Conservation (phyloP, 2,113 vertebrate genomes). For the Pteropus alecto region DNA sequence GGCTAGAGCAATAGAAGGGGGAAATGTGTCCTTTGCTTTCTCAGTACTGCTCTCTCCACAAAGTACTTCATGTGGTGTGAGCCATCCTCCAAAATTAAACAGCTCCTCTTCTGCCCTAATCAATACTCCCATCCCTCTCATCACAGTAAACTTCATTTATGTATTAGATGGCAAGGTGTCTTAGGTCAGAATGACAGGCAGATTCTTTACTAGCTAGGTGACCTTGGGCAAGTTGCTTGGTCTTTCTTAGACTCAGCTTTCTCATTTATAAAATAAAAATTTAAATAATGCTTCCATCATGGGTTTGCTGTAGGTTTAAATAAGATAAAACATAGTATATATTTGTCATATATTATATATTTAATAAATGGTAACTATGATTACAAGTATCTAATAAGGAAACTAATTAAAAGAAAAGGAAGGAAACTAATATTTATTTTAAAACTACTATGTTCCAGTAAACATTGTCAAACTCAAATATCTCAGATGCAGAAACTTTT, state of each 20-base stretch:
- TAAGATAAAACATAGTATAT: neutral
- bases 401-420: neutral
- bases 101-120: neutral
- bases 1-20: neutral
- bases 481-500: neutral
- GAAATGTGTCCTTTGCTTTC: neutral
- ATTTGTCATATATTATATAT: neutral
- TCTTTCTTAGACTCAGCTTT: neutral
- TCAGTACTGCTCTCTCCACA: neutral
- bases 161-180: neutral
- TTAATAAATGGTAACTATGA: neutral
- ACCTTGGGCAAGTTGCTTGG: neutral
- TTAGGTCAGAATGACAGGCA: neutral
- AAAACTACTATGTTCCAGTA: neutral
- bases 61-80: neutral
- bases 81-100: neutral
- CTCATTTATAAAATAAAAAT: conserved; percentile 1
- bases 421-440: neutral
- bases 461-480: neutral
- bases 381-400: neutral
- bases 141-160: neutral
- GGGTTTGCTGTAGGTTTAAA: neutral
- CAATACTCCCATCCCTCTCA: neutral
- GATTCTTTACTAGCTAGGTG: neutral
- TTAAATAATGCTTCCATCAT: neutral